A percentile compares a stretch with the other conserved stretches of the same genome.
phyloP scores from a whole-genome alignment of 2,113 vertebrate genomes.

The Chelonoidis abingdonii region DNA sequence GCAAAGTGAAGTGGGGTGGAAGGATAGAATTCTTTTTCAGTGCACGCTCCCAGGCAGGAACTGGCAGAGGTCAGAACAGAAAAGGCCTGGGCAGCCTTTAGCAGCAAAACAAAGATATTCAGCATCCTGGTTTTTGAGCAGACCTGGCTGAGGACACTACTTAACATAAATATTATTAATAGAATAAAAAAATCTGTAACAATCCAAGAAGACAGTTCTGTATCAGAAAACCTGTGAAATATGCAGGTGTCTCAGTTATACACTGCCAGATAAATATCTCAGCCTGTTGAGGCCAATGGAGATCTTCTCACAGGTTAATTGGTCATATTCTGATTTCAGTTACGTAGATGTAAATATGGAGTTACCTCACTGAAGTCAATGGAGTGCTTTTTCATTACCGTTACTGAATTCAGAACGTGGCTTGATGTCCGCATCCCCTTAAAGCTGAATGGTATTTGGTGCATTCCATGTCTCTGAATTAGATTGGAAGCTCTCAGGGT shows the following conservation, averaged over 20 bases:
- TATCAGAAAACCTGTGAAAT: not conserved
- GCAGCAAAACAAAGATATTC: not conserved
- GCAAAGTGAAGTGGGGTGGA: not conserved
- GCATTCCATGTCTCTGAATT: not conserved
- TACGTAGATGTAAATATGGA: not conserved
- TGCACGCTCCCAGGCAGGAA: not conserved
- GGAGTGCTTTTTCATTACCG: not conserved
- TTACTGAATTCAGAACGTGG: not conserved
- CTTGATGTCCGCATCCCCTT: not conserved
- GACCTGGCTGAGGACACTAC: not conserved
- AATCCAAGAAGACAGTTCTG: not conserved
- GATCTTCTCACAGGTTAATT: not conserved
- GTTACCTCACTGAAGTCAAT: not conserved
- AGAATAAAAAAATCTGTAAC: not conserved
- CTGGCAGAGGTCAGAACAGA: not conserved
- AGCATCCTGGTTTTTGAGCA: not conserved
- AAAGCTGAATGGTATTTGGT: not conserved
- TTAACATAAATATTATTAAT: not conserved
- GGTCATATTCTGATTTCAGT: not conserved
- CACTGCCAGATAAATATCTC: not conserved
- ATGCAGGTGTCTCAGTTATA: not conserved
- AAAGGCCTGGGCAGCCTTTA: not conserved
- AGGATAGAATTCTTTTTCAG: not conserved
- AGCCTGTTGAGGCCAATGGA: not conserved
- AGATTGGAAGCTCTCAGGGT: too few species aligned